phyloP scores from a whole-genome alignment of 2,113 vertebrate genomes.

The Formicarius rufipectus region DNA sequence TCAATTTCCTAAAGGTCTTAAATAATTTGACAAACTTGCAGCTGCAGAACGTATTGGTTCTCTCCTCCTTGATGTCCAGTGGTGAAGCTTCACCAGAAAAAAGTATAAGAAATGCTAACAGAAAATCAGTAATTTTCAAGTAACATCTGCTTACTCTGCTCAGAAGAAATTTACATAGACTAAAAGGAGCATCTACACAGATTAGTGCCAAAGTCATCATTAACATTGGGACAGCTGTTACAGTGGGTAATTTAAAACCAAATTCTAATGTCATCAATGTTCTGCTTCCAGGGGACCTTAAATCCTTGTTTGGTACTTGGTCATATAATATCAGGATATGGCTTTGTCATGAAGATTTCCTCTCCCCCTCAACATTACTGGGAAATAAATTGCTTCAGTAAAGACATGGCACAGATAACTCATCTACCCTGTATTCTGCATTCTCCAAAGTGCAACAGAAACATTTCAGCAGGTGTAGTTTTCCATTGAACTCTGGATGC shows the following conservation, averaged over 20 bases:
- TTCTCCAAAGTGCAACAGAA: background rate
- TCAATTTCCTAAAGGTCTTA: background rate
- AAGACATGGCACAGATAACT: rapidly evolving
- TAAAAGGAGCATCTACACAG: background rate
- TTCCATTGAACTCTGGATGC: background rate
- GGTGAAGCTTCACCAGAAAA: background rate
- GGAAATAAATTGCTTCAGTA: background rate
- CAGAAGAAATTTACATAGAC: background rate
- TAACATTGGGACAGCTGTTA: background rate
- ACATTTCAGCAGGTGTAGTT: background rate
- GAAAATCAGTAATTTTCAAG: background rate
- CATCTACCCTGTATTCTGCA: rapidly evolving
- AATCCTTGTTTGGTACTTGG: background rate
- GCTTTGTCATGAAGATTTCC: background rate
- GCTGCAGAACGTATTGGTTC: background rate
- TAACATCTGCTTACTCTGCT: background rate
- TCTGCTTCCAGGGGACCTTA: background rate
- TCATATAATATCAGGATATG: background rate
- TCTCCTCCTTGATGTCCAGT: rapidly evolving
- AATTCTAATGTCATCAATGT: background rate
- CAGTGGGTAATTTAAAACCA: background rate
- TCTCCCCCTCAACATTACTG: background rate
- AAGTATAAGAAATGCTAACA: rapidly evolving
- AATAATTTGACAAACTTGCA: background rate
- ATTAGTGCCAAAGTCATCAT: background rate